Evolutionary conservation across 2,113 vertebrate genomes (phyloP).

Genomic region (Muscicapa adusta): DNA sequence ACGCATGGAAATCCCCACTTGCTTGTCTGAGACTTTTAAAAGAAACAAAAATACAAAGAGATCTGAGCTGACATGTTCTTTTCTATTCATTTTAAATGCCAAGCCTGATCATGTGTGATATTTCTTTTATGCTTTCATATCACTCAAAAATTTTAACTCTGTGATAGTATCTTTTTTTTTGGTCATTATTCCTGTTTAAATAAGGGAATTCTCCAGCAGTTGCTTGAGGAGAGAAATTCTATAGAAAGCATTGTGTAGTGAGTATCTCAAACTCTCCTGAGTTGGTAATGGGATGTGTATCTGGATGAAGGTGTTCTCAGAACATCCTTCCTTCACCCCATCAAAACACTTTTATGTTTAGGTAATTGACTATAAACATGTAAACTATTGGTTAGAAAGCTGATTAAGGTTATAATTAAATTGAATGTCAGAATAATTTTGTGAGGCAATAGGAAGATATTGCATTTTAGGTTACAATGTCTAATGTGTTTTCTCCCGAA

Average conservation of each 20-base stretch:
- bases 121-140: background rate
- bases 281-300: background rate
- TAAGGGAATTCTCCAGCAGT: background rate
- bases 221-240: background rate
- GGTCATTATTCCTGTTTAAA: background rate
- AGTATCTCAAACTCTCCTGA: background rate
- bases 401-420: background rate
- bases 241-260: background rate
- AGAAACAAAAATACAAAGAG: background rate
- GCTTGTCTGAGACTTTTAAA: background rate
- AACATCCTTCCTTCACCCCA: background rate
- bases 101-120: background rate
- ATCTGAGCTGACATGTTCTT: background rate
- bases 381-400: background rate
- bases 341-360: background rate
- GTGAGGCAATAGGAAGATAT: background rate
- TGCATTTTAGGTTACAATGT: background rate
- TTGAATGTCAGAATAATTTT: background rate
- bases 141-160: background rate
- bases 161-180: background rate
- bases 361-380: background rate
- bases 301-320: background rate
- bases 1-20: background rate
- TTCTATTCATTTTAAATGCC: background rate
- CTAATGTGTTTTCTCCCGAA: background rate